Evolutionary conservation across 2,113 vertebrate species (phyloP).

Genomic region (Tyrannus savana): DNA sequence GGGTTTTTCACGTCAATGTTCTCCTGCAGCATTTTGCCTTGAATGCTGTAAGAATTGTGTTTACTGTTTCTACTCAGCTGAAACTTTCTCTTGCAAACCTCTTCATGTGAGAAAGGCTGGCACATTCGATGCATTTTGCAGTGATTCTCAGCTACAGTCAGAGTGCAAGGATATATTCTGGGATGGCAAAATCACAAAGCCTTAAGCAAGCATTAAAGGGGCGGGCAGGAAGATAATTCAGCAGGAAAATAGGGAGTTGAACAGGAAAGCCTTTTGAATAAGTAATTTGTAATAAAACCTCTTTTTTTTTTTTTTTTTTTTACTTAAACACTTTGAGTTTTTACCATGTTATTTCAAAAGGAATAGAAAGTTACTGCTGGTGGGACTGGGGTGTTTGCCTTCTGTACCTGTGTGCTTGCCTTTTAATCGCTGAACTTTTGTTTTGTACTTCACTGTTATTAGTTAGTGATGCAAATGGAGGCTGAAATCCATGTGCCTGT

Average conservation of each 20-base stretch:
- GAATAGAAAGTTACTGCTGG: background rate
- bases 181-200: conserved; percentile 35
- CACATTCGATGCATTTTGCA: background rate
- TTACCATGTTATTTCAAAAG: background rate
- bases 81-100: conserved; percentile 16
- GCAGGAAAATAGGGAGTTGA: conserved; percentile 29
- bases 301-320: background rate
- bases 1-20: background rate
- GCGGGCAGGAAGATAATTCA: conserved; percentile 5
- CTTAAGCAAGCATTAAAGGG: conserved; percentile 43
- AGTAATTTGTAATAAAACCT: background rate
- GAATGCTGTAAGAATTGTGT: background rate
- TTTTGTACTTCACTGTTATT: conserved; percentile 11
- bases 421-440: conserved; percentile 18
- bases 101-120: background rate
- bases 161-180: background rate
- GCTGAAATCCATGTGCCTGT: conserved; percentile 68
- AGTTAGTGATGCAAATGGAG: conserved; percentile 68
- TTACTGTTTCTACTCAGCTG: background rate
- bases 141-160: background rate
- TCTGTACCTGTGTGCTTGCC: background rate
- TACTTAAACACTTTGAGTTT: background rate
- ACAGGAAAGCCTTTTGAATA: background rate
- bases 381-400: background rate
- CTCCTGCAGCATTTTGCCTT: background rate